phyloP scores from a whole-genome alignment of 2,797 vertebrate genomes.

The Decapterus maruadsi region DNA sequence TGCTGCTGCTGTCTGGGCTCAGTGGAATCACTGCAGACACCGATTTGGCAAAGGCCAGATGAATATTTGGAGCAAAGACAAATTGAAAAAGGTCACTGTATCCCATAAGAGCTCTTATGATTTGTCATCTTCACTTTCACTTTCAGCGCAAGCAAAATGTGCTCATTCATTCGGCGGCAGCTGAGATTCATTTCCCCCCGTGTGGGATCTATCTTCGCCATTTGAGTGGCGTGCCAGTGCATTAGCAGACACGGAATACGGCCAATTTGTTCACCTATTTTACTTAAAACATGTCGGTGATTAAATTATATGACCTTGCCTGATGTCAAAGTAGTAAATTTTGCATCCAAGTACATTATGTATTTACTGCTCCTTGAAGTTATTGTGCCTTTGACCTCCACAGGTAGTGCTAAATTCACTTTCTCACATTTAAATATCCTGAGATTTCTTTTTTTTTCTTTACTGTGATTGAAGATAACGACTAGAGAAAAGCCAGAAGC shows the following conservation, averaged over 20 bases:
- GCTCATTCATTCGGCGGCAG: slow-evolving; percentile 9
- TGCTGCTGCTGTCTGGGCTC: not conserved
- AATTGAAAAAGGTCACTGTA: slow-evolving; percentile 4
- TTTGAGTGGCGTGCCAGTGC: not conserved
- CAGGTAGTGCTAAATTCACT: no score
- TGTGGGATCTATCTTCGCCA: slow-evolving; percentile 3
- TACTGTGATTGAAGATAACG: not conserved
- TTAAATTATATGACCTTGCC: no score
- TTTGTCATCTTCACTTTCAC: slow-evolving; percentile 11
- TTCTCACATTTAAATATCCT: not conserved
- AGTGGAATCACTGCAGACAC: not conserved
- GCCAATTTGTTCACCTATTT: not conserved
- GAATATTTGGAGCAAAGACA: not conserved
- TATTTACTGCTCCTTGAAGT: not conserved
- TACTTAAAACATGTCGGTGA: not conserved
- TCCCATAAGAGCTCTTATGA: slow-evolving; percentile 6
- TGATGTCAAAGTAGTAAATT: no score
- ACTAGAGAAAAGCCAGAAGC: not conserved
- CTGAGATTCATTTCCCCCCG: slow-evolving; percentile 7
- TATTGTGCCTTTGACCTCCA: no score
- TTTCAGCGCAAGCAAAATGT: not conserved
- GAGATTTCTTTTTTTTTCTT: not conserved
- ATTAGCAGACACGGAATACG: not conserved
- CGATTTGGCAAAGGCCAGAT: not conserved
- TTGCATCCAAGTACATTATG: no score